Evolutionary conservation across 2,113 vertebrate genomes (phyloP).

Genomic region (Paramisgurnus dabryanus): DNA sequence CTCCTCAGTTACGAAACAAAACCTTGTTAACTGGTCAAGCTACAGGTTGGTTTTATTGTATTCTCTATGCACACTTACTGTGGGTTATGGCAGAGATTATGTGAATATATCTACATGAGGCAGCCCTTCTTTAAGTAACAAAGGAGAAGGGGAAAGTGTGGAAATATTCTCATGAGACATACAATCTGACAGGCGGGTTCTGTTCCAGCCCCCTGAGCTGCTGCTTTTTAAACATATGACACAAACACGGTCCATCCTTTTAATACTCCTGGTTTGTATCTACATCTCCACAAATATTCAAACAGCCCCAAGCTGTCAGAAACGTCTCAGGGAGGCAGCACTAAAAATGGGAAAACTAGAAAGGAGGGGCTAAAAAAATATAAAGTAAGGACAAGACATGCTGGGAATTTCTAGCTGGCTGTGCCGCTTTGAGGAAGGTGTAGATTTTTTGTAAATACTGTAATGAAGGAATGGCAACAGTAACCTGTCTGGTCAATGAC

Average conservation of each 20-base stretch:
- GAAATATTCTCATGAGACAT: conserved; percentile 11
- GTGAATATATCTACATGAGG: conserved; percentile 33
- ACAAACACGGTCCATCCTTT: conserved; percentile 24
- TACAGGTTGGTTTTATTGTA: conserved; percentile 50
- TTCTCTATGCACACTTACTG: conserved; percentile 11
- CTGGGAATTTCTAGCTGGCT: not conserved
- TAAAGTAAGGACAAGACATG: conserved; percentile 36
- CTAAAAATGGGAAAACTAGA: conserved; percentile 8
- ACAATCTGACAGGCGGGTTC: conserved; percentile 31
- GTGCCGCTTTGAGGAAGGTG: not conserved
- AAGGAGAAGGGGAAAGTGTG: not conserved
- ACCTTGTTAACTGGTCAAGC: conserved; percentile 62
- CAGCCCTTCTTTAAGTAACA: not conserved
- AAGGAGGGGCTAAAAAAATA: not conserved
- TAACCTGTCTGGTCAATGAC: not conserved
- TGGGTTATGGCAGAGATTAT: conserved; percentile 46
- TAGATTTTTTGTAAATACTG: not conserved
- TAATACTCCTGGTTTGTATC: conserved; percentile 32
- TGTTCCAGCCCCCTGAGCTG: conserved; percentile 19
- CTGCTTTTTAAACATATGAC: conserved; percentile 30
- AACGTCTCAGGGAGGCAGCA: conserved; percentile 8
- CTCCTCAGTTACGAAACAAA: conserved; percentile 59
- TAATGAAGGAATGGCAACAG: not conserved
- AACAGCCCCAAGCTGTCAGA: conserved; percentile 44
- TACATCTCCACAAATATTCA: conserved; percentile 43